Conservation (phyloP, 53 echinoderm and acorn worm genomes). For the Pentamera pediparva region DNA sequence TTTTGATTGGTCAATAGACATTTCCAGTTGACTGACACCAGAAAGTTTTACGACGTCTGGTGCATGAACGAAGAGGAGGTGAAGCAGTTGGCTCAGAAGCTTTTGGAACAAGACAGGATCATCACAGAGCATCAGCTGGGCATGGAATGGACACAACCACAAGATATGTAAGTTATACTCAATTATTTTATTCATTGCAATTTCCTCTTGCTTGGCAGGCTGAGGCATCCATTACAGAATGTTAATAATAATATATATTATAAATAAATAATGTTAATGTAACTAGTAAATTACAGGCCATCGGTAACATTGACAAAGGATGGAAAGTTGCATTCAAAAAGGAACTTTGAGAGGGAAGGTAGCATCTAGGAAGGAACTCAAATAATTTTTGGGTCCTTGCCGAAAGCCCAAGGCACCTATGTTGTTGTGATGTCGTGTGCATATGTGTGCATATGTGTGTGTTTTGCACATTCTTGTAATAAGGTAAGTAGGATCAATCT, state of each 20-base stretch:
- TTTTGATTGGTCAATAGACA: constrained; percentile 51
- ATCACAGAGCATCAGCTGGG: constrained; percentile 87
- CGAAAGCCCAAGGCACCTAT: too few relatives aligned
- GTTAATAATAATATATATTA: too few relatives aligned
- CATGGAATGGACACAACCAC: constrained; percentile 47
- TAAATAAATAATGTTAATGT: too few relatives aligned
- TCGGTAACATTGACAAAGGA: background rate
- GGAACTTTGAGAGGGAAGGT: background rate
- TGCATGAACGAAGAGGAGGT: constrained; percentile 96
- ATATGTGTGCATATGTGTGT: too few relatives aligned
- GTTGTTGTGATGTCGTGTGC: too few relatives aligned
- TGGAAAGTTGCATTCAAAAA: background rate
- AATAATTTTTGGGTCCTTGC: too few relatives aligned
- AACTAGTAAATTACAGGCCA: too few relatives aligned
- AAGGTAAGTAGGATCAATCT: too few relatives aligned
- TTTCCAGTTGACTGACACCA: constrained; percentile 92
- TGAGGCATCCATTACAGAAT: too few relatives aligned
- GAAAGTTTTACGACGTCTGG: constrained; percentile 98
- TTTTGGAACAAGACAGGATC: constrained; percentile 94
- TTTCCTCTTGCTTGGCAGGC: too few relatives aligned
- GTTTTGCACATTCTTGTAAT: too few relatives aligned
- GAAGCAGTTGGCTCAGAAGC: constrained; percentile 58
- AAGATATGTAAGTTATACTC: constrained; percentile 66
- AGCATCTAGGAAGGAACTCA: background rate
- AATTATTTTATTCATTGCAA: background rate